Base-by-base conservation (phyloP, 2,888 invertebrate species). In the Leptura quadrifasciata region DNA sequence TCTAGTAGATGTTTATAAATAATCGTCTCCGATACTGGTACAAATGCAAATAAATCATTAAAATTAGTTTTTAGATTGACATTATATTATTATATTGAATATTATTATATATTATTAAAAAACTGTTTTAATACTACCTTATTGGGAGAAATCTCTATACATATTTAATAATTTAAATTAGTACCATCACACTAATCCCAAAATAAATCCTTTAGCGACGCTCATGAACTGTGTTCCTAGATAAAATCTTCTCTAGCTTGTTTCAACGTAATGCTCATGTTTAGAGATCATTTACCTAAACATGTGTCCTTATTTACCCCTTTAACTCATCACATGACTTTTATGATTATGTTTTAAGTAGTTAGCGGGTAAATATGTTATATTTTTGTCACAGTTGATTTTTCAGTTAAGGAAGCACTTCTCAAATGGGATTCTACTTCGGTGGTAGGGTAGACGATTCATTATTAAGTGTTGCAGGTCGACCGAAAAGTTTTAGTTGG, bases 291-390 rank as follows among this genome's bases (percentile, higher is more conserved):
- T 77, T 75, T 69, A 67, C 68, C 39, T 75, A 69, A 71, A 72
- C 73, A 74, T 81, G 76, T 79, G 74, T 67, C 76, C 76, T 72
- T 68, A 72, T 75, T 76, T 63, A 81, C 75, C 77, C 75, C 73
- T 77, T 80, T 79, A 79, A 81, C 80, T 76, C 78, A 77, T 78
- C 78, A 67, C 74, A 72, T 78, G 81, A 81, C 81, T 57, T 81
- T 81, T 81, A 81, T 79, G 81, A 79, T 77, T 64, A 77, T 77
- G 77, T 77, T 75, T 69, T 69, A 69, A 69, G 75, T 69, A 69
- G 67, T 24, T 27, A 57, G 63, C 60, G 65, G 69, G 77, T 74
- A 70, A 74, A 76, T 76, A 76, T 70, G 67, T 77, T 69, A 58
- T 69, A 69, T 69, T 69, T 69, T 69, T 31, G 60, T 69, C 58